Percentiles rank a stretch among this genome's conserved stretches.
Conservation (phyloP, 1,140 invertebrate species). For the Pseudachorutes palmiensis region DNA sequence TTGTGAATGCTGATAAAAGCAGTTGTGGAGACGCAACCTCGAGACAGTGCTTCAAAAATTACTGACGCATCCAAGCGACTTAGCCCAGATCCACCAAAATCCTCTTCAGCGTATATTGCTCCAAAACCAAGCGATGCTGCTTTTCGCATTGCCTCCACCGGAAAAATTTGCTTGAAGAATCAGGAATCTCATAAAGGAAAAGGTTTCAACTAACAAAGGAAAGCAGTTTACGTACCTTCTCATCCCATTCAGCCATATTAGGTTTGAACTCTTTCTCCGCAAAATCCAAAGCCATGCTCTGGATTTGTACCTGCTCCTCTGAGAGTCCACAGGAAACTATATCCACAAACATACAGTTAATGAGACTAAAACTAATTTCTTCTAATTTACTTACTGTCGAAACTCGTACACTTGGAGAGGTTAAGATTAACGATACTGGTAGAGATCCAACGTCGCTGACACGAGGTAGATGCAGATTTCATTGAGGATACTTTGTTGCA, state of each 20-base stretch:
- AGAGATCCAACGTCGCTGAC: no score
- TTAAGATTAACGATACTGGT: no score
- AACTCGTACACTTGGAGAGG: constrained; percentile 17
- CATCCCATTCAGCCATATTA: constrained; percentile 55
- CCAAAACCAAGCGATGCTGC: constrained; percentile 54
- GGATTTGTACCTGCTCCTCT: constrained; percentile 52
- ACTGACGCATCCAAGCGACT: constrained; percentile 52
- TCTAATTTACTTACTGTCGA: constrained; percentile 10
- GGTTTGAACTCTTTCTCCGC: constrained; percentile 53
- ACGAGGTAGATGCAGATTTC: no score
- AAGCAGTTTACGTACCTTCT: constrained; percentile 44
- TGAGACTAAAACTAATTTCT: no score
- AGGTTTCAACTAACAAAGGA: no score
- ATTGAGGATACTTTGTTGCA: no score
- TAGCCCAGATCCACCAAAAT: constrained; percentile 53
- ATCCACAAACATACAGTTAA: no score
- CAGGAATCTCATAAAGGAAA: no score
- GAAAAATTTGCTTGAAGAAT: constrained; percentile 44
- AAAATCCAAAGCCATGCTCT: constrained; percentile 51
- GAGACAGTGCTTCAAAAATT: constrained; percentile 56
- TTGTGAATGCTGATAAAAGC: constrained; percentile 59
- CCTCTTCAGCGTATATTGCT: constrained; percentile 50
- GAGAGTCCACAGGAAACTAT: constrained; percentile 47
- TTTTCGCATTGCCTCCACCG: constrained; percentile 43
- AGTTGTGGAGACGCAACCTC: constrained; percentile 54